phyloP scores from a whole-genome alignment of 2,113 vertebrate genomes.

The Salminus brasiliensis region DNA sequence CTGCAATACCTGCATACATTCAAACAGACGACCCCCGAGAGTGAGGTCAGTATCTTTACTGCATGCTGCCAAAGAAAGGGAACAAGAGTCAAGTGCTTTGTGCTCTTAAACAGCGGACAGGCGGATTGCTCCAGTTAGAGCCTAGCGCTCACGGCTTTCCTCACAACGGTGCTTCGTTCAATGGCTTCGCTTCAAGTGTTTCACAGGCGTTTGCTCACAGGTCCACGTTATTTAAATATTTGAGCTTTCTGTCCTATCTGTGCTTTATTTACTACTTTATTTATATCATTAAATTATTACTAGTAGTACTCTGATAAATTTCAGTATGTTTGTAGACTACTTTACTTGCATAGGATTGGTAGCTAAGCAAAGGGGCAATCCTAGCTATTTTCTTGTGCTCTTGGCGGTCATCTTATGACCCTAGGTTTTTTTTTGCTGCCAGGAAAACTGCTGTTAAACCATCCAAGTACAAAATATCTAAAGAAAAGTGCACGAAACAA shows the following conservation, averaged over 20 bases:
- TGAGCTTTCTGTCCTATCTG: not conserved
- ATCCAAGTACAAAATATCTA: slow-evolving; percentile 46
- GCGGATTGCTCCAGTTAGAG: not conserved
- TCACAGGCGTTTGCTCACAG: slow-evolving; percentile 5
- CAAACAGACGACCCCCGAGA: not conserved
- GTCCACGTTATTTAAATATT: slow-evolving; percentile 1
- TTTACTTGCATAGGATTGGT: slow-evolving; percentile 67
- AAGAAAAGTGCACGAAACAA: slow-evolving; percentile 68
- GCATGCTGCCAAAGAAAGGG: not conserved
- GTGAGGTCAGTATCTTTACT: not conserved
- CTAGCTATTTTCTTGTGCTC: slow-evolving; percentile 47
- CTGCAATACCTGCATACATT: not conserved
- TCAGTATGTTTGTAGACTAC: not conserved
- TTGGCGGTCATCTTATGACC: slow-evolving; percentile 35
- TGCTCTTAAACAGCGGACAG: slow-evolving; percentile 42
- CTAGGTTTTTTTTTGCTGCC: slow-evolving; percentile 22
- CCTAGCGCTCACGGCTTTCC: not conserved
- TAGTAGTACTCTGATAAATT: not conserved
- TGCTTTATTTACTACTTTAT: slow-evolving; percentile 11
- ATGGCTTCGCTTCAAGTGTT: slow-evolving; percentile 35
- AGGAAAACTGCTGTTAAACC: slow-evolving; percentile 44
- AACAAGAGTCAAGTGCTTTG: slow-evolving; percentile 51
- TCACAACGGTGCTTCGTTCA: not conserved
- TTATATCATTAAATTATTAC: not conserved
- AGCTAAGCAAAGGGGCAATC: slow-evolving; percentile 28